These are phyloP conservation scores for Ophion ellenae DNA, from an alignment of 2,888 invertebrate genomes.

Conservation along the genomic window DNA sequence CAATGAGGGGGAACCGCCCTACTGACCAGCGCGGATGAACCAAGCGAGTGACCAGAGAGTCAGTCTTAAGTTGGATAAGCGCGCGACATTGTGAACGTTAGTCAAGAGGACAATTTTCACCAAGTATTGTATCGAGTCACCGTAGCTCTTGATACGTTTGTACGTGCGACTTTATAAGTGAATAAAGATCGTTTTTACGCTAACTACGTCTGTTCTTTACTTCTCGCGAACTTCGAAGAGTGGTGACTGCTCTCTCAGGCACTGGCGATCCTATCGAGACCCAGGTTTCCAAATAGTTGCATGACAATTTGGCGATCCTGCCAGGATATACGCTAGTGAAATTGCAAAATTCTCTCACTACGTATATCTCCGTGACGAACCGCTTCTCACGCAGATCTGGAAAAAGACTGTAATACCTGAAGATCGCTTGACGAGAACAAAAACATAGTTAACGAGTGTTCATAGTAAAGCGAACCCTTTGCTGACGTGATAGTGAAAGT, in stretches of 20 bases:
- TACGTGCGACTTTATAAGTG: too few species aligned
- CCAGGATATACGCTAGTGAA: background rate
- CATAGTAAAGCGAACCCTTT: slow-evolving; percentile 24
- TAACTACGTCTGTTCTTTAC: too few species aligned
- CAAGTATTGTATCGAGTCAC: too few species aligned
- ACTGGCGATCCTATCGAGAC: slow-evolving; percentile 20
- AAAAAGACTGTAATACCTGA: background rate
- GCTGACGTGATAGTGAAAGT: slow-evolving; percentile 10
- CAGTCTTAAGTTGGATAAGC: too few species aligned
- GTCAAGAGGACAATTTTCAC: too few species aligned
- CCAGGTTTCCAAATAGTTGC: slow-evolving; percentile 9
- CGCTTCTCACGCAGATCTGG: slow-evolving; percentile 18
- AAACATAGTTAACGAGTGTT: slow-evolving; percentile 10
- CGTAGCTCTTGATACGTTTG: too few species aligned
- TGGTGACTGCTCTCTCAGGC: slow-evolving; percentile 44
- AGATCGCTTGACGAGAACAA: slow-evolving; percentile 5
- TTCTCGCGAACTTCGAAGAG: slow-evolving; percentile 7
- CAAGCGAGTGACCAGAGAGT: too few species aligned
- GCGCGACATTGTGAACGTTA: too few species aligned
- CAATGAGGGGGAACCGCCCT: too few species aligned
- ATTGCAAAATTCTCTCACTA: slow-evolving; percentile 22
- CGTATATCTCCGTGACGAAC: slow-evolving; percentile 45
- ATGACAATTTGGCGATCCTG: slow-evolving; percentile 12
- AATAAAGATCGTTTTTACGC: too few species aligned
- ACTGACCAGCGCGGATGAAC: too few species aligned